Evolutionary conservation across 2,888 invertebrate genomes (phyloP), one percentile per base, ranked within the genome.

Genomic region (Zygaena filipendulae): DNA sequence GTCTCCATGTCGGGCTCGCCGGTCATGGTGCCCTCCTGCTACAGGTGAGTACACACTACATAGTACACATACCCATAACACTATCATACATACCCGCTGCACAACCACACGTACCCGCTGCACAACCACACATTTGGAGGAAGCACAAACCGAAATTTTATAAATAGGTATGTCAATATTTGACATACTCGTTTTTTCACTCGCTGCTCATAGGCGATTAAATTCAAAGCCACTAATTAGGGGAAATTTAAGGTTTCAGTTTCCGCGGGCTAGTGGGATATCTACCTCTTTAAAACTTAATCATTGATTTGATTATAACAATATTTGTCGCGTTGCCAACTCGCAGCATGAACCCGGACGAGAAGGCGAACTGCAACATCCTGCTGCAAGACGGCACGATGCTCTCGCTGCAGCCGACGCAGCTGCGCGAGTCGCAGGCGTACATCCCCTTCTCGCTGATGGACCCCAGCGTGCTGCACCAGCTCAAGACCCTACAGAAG

Each of bases 1-100:
- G 68, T 87, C 2, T 87, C 87, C 32, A 82, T 87, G 79, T 82
- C 84, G 3, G 87, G 87, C 4, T 87, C 87, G 29, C 87, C 87
- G 0, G 64, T 87, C 22, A 63, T 87, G 57, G 83, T 85, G 23
- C 81, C 83, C 1, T 35, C 56, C 13, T 58, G 51, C 27, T 55
- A 57, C 44, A 47, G 59, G 68, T 70, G 11, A 54, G 61, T 59
- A 29, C 13, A 16, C n/a, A 8, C 12, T n/a, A n/a, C n/a, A n/a
- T n/a, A n/a, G n/a, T n/a, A n/a, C n/a, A n/a, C n/a, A n/a, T n/a
- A n/a, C n/a, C n/a, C n/a, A n/a, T n/a, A n/a, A n/a, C n/a, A n/a
- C n/a, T n/a, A n/a, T n/a, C n/a, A n/a, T n/a, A n/a, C n/a, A n/a
- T n/a, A n/a, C n/a, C n/a, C n/a, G n/a, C n/a, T n/a, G 9, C 28